Percentiles rank a stretch among this genome's conserved stretches.
phyloP scores from a whole-genome alignment of 2,113 vertebrate genomes.

The Rhizomys pruinosus region DNA sequence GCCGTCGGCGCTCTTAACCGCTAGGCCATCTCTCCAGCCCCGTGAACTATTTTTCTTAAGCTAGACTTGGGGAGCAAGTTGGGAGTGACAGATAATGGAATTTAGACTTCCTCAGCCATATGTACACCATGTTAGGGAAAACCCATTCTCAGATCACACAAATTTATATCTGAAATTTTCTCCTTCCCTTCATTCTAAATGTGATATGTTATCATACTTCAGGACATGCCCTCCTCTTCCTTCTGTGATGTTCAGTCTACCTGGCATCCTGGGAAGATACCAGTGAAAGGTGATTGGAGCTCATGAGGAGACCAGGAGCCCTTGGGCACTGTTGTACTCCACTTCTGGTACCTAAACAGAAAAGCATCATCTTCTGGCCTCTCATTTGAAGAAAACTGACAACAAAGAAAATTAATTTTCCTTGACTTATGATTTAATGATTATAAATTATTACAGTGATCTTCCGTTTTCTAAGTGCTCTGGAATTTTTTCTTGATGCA shows the following conservation, averaged over 20 bases:
- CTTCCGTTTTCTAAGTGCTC: neutral
- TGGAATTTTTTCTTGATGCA: neutral
- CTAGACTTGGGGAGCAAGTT: neutral
- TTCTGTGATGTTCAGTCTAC: neutral
- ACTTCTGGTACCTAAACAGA: neutral
- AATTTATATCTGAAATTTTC: neutral
- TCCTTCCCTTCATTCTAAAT: neutral
- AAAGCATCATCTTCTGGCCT: neutral
- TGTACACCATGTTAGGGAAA: neutral
- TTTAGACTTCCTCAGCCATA: neutral
- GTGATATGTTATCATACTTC: neutral
- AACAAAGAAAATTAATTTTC: neutral
- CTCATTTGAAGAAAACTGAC: neutral
- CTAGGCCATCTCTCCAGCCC: no score
- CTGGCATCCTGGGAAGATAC: neutral
- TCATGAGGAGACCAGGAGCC: neutral
- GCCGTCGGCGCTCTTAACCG: no score
- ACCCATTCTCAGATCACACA: neutral
- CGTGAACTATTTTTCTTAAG: neutral
- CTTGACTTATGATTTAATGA: neutral
- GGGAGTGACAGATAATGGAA: neutral
- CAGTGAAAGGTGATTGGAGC: neutral
- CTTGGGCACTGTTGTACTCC: no score
- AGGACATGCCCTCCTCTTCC: neutral
- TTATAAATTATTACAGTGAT: neutral